Conservation (phyloP, 2,113 vertebrate species). For the Thinocorus orbignyianus region DNA sequence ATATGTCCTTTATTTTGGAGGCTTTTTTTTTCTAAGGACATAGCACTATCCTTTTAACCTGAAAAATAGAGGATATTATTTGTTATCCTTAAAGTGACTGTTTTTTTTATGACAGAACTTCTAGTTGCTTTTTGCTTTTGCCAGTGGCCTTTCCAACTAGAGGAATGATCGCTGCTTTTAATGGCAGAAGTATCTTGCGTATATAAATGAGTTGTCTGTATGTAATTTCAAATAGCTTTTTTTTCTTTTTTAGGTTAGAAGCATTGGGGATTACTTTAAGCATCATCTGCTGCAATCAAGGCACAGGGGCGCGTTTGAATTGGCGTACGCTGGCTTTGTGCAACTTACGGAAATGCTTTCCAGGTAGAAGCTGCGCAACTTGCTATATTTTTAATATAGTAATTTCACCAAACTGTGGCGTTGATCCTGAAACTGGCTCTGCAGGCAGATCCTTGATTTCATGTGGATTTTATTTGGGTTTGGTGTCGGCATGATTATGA, state of each 20-base stretch:
- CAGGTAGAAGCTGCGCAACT: constrained; percentile 77
- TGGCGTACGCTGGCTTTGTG: constrained; percentile 95
- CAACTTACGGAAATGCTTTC: constrained; percentile 90
- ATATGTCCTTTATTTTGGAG: not conserved
- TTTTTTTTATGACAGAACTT: not conserved
- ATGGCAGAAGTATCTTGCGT: not conserved
- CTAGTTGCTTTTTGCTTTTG: not conserved
- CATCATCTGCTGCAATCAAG: constrained; percentile 94
- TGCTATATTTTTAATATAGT: not conserved
- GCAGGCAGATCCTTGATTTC: not conserved
- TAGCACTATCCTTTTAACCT: not conserved
- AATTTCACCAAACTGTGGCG: not conserved
- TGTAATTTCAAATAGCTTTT: not conserved
- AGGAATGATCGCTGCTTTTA: not conserved
- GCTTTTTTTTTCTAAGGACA: not conserved
- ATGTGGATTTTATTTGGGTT: not conserved
- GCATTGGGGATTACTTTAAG: constrained; percentile 92
- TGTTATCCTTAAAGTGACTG: not conserved
- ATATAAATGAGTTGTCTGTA: not conserved
- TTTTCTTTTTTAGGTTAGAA: constrained; percentile 81
- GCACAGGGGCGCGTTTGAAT: constrained; percentile 95
- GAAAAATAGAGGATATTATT: not conserved
- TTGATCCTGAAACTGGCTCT: not conserved
- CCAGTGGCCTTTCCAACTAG: not conserved
- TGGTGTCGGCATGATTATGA: not conserved